A percentile compares a stretch with the other conserved stretches of the same genome.
Conservation (phyloP, 2,797 vertebrate genomes). For the Sebastes oblongus region DNA sequence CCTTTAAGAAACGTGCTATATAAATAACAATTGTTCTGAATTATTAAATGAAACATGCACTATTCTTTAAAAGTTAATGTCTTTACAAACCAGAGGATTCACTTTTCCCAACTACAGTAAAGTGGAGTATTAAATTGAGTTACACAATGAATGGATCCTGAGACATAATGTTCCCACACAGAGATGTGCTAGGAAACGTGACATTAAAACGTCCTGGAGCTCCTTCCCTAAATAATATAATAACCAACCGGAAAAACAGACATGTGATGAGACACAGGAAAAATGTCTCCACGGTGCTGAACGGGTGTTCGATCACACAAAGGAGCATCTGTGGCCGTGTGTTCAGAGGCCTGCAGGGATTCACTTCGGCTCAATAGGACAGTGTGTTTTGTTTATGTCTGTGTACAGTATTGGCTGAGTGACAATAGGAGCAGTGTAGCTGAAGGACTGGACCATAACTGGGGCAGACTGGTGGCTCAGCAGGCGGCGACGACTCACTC, state of each 20-base stretch:
- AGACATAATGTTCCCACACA: conserved; percentile 2
- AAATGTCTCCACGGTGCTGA: background rate
- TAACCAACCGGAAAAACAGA: conserved; percentile 15
- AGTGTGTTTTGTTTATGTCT: conserved; percentile 43
- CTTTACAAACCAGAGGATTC: background rate
- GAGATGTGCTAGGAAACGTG: background rate
- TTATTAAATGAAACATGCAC: background rate
- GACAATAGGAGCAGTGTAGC: conserved; percentile 48
- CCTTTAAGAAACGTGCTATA: background rate
- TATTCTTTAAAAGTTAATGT: background rate
- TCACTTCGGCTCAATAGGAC: conserved; percentile 33
- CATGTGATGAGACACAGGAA: conserved; percentile 40
- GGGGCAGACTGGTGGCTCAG: conserved; percentile 13
- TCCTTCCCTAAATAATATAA: conserved; percentile 11
- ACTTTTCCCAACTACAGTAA: background rate
- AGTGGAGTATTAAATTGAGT: background rate
- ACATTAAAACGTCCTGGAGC: background rate
- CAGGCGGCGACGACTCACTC: background rate
- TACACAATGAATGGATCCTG: background rate
- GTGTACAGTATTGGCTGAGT: conserved; percentile 34
- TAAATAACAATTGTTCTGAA: background rate
- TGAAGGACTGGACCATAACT: conserved; percentile 3
- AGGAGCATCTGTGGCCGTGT: conserved; percentile 47
- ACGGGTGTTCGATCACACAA: conserved; percentile 33
- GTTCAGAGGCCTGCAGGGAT: conserved; percentile 42